Percentiles rank a stretch among this genome's conserved stretches.
phyloP scores from a whole-genome alignment of 1,140 invertebrate genomes.

The Trachelipus rathkii region DNA sequence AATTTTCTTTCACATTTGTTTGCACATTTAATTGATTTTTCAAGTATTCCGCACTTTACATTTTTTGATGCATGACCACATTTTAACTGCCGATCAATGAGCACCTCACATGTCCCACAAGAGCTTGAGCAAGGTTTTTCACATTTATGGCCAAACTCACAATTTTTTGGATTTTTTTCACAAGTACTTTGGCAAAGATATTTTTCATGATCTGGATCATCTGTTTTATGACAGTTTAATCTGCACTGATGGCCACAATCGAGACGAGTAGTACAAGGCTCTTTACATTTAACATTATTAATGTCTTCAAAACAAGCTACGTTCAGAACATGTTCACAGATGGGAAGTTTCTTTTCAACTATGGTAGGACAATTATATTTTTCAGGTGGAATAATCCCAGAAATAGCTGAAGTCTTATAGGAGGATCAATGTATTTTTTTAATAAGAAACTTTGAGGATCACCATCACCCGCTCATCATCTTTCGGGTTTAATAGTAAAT shows the following conservation, averaged over 20 bases:
- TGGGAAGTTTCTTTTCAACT: constrained; percentile 3
- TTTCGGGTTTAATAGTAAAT: too few relatives aligned
- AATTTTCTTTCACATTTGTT: constrained; percentile 25
- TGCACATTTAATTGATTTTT: not conserved
- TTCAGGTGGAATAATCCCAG: not conserved
- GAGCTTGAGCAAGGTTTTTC: not conserved
- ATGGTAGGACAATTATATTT: constrained; percentile 8
- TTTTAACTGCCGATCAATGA: not conserved
- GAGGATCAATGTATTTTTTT: too few relatives aligned
- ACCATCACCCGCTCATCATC: too few relatives aligned
- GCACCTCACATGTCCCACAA: not conserved
- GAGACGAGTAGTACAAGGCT: constrained; percentile 28
- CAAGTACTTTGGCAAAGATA: constrained; percentile 23
- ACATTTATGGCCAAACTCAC: not conserved
- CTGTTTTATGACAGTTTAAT: constrained; percentile 24
- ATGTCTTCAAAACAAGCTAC: constrained; percentile 18
- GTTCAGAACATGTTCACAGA: not conserved
- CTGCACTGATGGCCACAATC: constrained; percentile 38
- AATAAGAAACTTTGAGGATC: too few relatives aligned
- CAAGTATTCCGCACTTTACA: not conserved
- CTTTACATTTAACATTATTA: not conserved
- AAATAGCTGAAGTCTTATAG: too few relatives aligned
- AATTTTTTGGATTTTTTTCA: not conserved
- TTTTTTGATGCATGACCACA: constrained; percentile 4
- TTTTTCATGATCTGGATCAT: constrained; percentile 31